Base-by-base conservation (phyloP, 2,797 vertebrate species). In the Rhadinocentrus ornatus region DNA sequence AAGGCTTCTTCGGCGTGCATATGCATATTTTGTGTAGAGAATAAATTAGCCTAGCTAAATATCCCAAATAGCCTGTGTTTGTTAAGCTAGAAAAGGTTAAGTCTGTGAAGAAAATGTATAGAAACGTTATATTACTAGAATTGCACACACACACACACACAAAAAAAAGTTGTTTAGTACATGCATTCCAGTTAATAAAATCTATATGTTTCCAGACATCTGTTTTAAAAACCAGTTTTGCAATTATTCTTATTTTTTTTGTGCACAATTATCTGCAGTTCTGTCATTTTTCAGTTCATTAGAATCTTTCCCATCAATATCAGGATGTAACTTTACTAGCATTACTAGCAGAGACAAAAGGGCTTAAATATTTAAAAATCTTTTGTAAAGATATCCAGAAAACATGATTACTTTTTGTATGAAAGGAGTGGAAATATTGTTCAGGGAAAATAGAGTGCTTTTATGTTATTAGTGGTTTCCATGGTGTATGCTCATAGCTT, bases 401-500 rank as follows among this genome's bases (percentile, higher is more conserved):
- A 34, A 3, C 27, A 1, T 32, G 1, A n/a, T 55, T 61, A 15
- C 48, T 13, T 54, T 12, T 24, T 54, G 59, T 31, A 32, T 57
- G 24, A 26, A 48, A 60, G 15, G 2, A 50, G 9, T 50, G n/a
- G n/a, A 50, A 3, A 22, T 50, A 22, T 22, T 9, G 46, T 22
- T 50, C 11, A 50, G n/a, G 9, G 46, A 50, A 22, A 50, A 22
- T 22, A 12, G n/a, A 12, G 10, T 4, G 46, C 20, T 50, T 50
- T 46, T 24, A 50, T 50, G 15, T 50, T 22, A 22, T 22, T n/a
- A 58, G 66, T 62, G 65, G 53, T 66, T 53, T 59, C 4, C 35
- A 20, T 11, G 22, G 8, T 46, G 9, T 18, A 32, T 39, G 31
- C 46, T 37, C 24, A 53, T 34, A 32, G 34, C 39, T 62, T 62